Evolutionary conservation across 2,888 invertebrate genomes (phyloP).

Genomic region (Atethmia centrago): DNA sequence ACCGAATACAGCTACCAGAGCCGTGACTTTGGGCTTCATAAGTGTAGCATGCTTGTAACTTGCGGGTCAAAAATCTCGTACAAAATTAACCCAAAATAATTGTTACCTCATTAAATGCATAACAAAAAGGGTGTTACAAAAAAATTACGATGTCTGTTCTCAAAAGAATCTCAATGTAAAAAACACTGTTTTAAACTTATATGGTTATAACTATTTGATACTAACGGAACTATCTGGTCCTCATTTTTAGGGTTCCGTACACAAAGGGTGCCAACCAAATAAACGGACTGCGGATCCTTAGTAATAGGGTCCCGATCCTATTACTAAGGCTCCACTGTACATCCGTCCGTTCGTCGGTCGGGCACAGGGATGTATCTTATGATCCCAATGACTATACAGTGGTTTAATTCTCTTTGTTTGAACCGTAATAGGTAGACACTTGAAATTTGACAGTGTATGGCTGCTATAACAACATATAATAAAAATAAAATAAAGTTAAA

Average conservation of each 20-base stretch:
- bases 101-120: background rate
- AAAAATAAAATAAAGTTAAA: no score
- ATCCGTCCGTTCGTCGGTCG: no score
- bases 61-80: background rate
- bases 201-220: background rate
- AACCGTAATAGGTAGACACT: no score
- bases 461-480: no score
- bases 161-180: background rate
- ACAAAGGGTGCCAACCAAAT: no score
- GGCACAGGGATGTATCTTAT: no score
- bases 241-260: background rate
- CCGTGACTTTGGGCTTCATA: background rate
- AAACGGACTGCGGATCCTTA: no score
- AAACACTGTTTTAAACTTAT: background rate
- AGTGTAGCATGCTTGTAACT: background rate
- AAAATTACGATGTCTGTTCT: background rate
- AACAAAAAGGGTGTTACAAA: background rate
- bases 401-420: no score
- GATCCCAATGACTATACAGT: no score
- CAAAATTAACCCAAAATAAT: constrained; percentile 9
- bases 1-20: background rate
- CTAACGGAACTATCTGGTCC: background rate
- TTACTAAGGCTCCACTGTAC: no score
- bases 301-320: no score
- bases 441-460: no score